Conservation (phyloP, 2,797 vertebrate genomes). For the Xenopus petersii region DNA sequence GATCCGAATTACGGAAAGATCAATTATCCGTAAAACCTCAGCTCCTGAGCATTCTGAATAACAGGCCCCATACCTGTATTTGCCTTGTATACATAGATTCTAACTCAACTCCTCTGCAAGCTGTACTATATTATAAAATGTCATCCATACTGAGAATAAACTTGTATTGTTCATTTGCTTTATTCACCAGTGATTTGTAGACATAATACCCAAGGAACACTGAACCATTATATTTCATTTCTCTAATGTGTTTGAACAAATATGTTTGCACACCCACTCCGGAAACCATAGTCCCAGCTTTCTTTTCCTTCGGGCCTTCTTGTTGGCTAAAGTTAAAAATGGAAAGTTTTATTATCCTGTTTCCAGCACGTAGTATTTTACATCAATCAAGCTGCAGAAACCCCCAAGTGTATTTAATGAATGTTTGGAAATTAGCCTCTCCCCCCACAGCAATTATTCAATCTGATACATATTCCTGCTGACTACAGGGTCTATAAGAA, state of each 20-base stretch:
- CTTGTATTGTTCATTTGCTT: no score
- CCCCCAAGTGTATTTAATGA: constrained; percentile 1
- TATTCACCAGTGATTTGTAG: background rate
- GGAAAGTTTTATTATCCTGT: constrained; percentile 12
- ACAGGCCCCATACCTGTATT: no score
- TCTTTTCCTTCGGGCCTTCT: background rate
- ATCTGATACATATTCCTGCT: constrained; percentile 15
- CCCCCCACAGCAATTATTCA: constrained; percentile 6
- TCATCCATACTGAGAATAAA: no score
- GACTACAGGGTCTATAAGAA: background rate
- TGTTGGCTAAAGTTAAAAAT: background rate
- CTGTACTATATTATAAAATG: no score
- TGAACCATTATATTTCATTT: background rate
- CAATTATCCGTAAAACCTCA: no score
- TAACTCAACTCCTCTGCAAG: no score
- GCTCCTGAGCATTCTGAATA: no score
- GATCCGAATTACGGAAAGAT: no score
- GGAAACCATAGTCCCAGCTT: background rate
- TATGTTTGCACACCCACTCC: no score
- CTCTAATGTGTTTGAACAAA: background rate
- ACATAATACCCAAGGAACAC: background rate
- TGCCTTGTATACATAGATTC: no score
- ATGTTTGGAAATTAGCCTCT: background rate
- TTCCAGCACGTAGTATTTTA: background rate
- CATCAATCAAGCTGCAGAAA: background rate